A percentile compares a stretch with the other conserved stretches of the same genome.
Evolutionary conservation across 1,140 invertebrate species (phyloP).

Genomic region (Forficula auricularia): DNA sequence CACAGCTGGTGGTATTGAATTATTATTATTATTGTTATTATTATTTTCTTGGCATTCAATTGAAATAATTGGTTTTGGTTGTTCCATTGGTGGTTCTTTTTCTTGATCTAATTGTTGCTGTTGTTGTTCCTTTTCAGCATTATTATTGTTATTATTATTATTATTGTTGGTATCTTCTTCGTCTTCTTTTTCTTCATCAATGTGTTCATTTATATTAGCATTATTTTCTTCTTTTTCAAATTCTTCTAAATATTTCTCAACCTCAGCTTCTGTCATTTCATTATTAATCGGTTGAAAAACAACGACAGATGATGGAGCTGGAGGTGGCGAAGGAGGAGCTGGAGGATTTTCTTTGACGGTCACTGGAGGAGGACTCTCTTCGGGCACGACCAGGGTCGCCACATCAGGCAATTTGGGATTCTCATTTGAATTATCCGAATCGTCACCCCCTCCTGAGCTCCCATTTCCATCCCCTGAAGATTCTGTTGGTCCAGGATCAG

Average conservation of each 20-base stretch:
- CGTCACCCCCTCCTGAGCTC: too few relatives aligned
- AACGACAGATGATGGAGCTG: too few relatives aligned
- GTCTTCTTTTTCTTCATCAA: conserved; percentile 16
- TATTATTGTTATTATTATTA: conserved; percentile 11
- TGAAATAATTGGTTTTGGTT: background rate
- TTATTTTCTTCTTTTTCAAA: conserved; percentile 29
- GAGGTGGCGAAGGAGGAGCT: too few relatives aligned
- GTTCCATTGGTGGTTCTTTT: too few relatives aligned
- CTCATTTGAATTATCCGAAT: too few relatives aligned
- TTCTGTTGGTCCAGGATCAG: too few relatives aligned
- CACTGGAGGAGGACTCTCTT: background rate
- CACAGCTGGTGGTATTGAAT: conserved; percentile 17
- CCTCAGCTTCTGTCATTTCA: conserved; percentile 34
- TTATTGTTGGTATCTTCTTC: conserved; percentile 18
- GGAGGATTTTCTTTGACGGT: too few relatives aligned
- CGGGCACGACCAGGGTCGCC: background rate
- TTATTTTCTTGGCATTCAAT: too few relatives aligned
- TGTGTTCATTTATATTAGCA: conserved; percentile 14
- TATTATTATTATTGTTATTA: too few relatives aligned
- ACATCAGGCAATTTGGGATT: background rate
- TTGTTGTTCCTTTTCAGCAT: background rate
- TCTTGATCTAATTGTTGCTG: too few relatives aligned
- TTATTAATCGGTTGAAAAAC: too few relatives aligned
- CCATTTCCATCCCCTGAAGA: too few relatives aligned
- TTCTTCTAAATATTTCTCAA: conserved; percentile 36